Conservation (phyloP, 2,888 invertebrate species). For the Acholoe squamosa region DNA sequence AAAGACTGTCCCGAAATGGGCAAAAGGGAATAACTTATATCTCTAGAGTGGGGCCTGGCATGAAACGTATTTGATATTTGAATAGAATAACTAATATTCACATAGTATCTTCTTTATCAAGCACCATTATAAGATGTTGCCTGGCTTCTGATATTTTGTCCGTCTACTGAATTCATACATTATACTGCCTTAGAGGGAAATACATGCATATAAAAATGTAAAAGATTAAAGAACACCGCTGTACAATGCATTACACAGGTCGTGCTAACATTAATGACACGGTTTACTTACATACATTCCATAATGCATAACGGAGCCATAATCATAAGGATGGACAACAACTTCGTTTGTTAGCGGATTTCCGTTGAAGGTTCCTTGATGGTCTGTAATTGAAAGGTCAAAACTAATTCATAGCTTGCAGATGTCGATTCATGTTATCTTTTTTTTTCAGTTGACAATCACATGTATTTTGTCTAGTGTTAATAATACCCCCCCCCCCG, state of each 20-base stretch:
- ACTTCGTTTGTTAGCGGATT: not conserved
- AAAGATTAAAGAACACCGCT: too few relatives aligned
- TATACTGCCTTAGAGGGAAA: not conserved
- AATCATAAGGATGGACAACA: not conserved
- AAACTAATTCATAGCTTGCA: too few relatives aligned
- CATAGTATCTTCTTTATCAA: not conserved
- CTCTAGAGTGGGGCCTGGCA: too few relatives aligned
- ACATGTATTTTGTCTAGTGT: too few relatives aligned
- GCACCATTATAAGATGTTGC: not conserved
- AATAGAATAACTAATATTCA: not conserved
- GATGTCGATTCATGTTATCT: too few relatives aligned
- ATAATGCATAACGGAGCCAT: not conserved
- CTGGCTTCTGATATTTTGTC: not conserved
- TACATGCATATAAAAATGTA: too few relatives aligned
- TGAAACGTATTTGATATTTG: too few relatives aligned
- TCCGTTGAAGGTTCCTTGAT: not conserved
- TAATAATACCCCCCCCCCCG: too few relatives aligned
- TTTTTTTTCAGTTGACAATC: too few relatives aligned
- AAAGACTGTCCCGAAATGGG: not conserved
- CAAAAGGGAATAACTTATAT: not conserved
- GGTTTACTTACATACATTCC: not conserved
- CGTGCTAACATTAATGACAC: not conserved
- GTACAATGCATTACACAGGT: not conserved
- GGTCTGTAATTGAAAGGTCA: not conserved
- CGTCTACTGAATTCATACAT: not conserved